Conservation (phyloP, 1,140 invertebrate species). For the Scaptomyza pallida region DNA sequence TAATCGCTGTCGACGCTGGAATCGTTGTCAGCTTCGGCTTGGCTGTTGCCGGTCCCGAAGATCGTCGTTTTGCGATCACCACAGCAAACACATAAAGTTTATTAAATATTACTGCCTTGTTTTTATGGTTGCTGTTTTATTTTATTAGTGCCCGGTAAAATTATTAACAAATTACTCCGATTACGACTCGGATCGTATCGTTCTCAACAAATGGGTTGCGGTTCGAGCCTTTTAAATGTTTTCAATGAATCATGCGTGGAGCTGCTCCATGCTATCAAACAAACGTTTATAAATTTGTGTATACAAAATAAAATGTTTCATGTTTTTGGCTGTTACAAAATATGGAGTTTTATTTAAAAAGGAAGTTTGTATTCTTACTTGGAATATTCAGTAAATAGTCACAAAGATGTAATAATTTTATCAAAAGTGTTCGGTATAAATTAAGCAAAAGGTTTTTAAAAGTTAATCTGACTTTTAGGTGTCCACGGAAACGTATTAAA, state of each 20-base stretch:
- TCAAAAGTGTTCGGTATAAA: too few species aligned
- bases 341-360: too few species aligned
- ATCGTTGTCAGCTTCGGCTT: slow-evolving; percentile 6
- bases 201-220: not conserved
- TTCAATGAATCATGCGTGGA: slow-evolving; percentile 48
- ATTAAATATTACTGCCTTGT: slow-evolving; percentile 69
- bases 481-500: too few species aligned
- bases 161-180: slow-evolving; percentile 70
- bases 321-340: too few species aligned
- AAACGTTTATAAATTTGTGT: too few species aligned
- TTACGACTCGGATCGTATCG: slow-evolving; percentile 28
- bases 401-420: too few species aligned
- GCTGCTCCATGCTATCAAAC: slow-evolving; percentile 51
- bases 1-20: slow-evolving; percentile 1
- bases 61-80: slow-evolving; percentile 43
- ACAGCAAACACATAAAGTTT: slow-evolving; percentile 62
- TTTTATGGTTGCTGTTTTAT: slow-evolving; percentile 34
- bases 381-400: too few species aligned
- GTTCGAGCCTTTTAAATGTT: slow-evolving; percentile 1
- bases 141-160: slow-evolving; percentile 62
- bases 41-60: slow-evolving; percentile 30
- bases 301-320: too few species aligned
- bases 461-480: too few species aligned
- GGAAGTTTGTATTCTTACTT: too few species aligned
- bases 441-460: too few species aligned